These are phyloP conservation scores for Macropus fuliginosus DNA, from an alignment of 2,797 vertebrate genomes.

Conservation along the genomic window DNA sequence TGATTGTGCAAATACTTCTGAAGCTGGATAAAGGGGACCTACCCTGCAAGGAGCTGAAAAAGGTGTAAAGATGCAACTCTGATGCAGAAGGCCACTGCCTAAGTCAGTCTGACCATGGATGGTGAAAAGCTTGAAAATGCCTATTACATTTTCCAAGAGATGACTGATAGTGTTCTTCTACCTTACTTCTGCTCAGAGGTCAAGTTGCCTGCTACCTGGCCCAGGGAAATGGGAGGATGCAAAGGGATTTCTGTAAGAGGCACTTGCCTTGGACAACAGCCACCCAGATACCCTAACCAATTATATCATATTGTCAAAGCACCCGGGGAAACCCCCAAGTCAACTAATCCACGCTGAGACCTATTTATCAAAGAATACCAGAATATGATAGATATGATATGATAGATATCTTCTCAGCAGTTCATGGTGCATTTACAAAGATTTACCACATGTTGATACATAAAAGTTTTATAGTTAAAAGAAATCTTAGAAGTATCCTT, in stretches of 20 bases:
- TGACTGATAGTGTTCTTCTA: constrained; percentile 94
- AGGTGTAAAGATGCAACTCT: constrained; percentile 91
- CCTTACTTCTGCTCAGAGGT: constrained; percentile 93
- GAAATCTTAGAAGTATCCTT: neutral
- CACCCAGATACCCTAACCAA: constrained; percentile 81
- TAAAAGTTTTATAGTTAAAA: neutral
- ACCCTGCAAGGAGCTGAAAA: constrained; percentile 90
- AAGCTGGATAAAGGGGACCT: neutral
- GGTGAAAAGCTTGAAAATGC: constrained; percentile 97
- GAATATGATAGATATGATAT: neutral
- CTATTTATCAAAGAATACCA: neutral
- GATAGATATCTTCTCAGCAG: neutral
- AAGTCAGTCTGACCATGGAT: constrained; percentile 92
- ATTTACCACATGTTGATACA: neutral
- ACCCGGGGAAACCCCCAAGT: constrained; percentile 90
- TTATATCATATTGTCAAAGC: constrained; percentile 90
- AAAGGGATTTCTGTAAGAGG: constrained; percentile 94
- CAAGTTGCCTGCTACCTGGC: constrained; percentile 96
- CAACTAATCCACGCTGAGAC: constrained; percentile 61
- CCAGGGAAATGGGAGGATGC: constrained; percentile 97
- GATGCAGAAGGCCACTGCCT: constrained; percentile 90
- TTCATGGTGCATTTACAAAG: neutral
- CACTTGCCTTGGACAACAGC: constrained; percentile 90
- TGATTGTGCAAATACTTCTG: neutral
- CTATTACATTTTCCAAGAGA: constrained; percentile 98